Evolutionary conservation across 2,113 vertebrate species (phyloP).

Genomic region (Alethe diademata): DNA sequence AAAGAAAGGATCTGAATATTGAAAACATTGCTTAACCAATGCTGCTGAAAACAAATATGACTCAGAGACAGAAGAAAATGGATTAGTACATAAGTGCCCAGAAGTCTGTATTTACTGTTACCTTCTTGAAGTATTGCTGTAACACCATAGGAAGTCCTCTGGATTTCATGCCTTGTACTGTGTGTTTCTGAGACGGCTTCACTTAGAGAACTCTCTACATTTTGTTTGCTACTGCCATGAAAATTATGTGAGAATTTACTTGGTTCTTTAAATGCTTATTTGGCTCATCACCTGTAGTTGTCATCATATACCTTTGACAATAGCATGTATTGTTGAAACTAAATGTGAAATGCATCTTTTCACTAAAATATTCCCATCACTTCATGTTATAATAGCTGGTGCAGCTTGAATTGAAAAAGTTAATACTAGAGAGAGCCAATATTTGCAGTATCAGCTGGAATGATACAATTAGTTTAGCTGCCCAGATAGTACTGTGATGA

Average conservation of each 20-base stretch:
- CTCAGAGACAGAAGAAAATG: not conserved
- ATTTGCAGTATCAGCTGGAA: constrained; percentile 18
- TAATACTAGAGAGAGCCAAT: not conserved
- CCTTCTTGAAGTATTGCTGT: not conserved
- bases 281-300: not conserved
- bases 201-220: not conserved
- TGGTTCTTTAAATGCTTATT: not conserved
- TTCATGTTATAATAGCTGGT: not conserved
- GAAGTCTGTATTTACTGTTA: not conserved
- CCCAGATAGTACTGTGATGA: not conserved
- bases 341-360: not conserved
- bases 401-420: not conserved
- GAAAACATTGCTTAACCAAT: not conserved
- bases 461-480: constrained; percentile 12
- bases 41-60: not conserved
- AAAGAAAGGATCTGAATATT: not conserved
- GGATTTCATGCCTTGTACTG: not conserved
- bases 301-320: not conserved
- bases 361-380: not conserved
- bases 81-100: not conserved
- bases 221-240: not conserved
- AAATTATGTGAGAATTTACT: not conserved
- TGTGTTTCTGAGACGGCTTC: not conserved
- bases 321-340: not conserved
- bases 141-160: not conserved